phyloP scores from a whole-genome alignment of 2,888 invertebrate genomes.

The Azorinus chamasolen region DNA sequence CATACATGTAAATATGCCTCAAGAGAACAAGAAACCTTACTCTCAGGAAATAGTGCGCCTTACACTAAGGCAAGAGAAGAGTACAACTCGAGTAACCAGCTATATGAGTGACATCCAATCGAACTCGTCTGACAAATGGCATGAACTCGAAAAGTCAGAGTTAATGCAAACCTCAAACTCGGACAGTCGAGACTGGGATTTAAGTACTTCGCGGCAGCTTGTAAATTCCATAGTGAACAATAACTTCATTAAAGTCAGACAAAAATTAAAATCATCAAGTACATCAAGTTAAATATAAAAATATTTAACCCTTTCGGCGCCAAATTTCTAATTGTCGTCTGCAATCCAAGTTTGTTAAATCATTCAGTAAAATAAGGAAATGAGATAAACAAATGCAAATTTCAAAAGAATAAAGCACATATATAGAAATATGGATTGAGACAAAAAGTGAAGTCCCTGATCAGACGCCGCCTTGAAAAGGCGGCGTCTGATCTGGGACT shows the following conservation, averaged over 20 bases:
- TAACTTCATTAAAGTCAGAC: constrained; percentile 44
- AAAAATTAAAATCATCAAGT: constrained; percentile 16
- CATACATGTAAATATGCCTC: constrained; percentile 62
- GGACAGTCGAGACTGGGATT: constrained; percentile 24
- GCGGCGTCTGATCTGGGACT: no score
- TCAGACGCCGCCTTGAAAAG: no score
- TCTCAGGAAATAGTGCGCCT: constrained; percentile 70
- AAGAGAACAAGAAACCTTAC: constrained; percentile 51
- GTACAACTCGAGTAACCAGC: constrained; percentile 71
- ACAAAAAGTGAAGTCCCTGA: no score
- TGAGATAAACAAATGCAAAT: no score
- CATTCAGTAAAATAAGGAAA: no score
- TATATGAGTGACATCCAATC: constrained; percentile 76
- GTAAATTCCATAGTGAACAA: constrained; percentile 42
- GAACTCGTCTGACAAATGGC: constrained; percentile 3
- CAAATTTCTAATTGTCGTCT: no score
- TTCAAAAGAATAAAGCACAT: no score
- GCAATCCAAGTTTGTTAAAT: no score
- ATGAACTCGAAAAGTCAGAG: neutral
- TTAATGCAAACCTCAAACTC: neutral
- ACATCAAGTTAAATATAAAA: no score
- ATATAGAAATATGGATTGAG: no score
- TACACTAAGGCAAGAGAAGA: constrained; percentile 74
- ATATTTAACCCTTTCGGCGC: no score
- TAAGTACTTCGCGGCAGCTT: constrained; percentile 37